Conservation (phyloP, 2,113 vertebrate genomes). For the Nycticorax nycticorax region DNA sequence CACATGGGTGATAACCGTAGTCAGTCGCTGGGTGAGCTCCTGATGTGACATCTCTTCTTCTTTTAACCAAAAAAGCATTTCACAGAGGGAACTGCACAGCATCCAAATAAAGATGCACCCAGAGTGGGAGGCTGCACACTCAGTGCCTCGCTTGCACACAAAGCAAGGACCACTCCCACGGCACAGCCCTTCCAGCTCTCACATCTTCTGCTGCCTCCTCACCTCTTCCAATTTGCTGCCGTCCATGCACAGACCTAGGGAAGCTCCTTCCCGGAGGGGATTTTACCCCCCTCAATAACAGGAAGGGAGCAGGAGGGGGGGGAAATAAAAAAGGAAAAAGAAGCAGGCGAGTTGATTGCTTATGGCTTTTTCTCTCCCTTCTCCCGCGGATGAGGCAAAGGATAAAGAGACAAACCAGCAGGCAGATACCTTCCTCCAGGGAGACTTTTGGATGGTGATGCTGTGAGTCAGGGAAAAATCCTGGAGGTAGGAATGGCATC, state of each 20-base stretch:
- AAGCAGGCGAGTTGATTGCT: not conserved
- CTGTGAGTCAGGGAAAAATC: slow-evolving; percentile 69
- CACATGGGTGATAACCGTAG: slow-evolving; percentile 91
- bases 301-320: not conserved
- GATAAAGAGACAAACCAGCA: slow-evolving; percentile 69
- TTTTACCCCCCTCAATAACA: not conserved
- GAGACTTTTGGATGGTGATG: slow-evolving; percentile 64
- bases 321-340: not conserved
- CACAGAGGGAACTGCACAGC: slow-evolving; percentile 71
- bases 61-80: slow-evolving; percentile 90
- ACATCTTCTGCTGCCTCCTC: slow-evolving; percentile 55
- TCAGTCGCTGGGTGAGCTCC: slow-evolving; percentile 87
- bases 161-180: slow-evolving; percentile 81
- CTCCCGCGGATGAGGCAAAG: slow-evolving; percentile 33
- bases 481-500: slow-evolving; percentile 65
- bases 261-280: not conserved
- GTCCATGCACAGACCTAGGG: not conserved
- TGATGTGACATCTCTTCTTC: slow-evolving; percentile 93
- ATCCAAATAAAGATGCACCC: slow-evolving; percentile 60
- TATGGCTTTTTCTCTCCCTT: slow-evolving; percentile 21
- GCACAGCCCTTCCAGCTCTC: slow-evolving; percentile 49
- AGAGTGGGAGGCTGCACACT: slow-evolving; percentile 61
- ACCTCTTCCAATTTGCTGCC: slow-evolving; percentile 35
- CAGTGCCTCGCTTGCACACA: slow-evolving; percentile 67
- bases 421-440: slow-evolving; percentile 76